Evolutionary conservation across 2,888 invertebrate genomes (phyloP), one percentile per base, ranked within the genome.

Genomic region (Agrotis puta): DNA sequence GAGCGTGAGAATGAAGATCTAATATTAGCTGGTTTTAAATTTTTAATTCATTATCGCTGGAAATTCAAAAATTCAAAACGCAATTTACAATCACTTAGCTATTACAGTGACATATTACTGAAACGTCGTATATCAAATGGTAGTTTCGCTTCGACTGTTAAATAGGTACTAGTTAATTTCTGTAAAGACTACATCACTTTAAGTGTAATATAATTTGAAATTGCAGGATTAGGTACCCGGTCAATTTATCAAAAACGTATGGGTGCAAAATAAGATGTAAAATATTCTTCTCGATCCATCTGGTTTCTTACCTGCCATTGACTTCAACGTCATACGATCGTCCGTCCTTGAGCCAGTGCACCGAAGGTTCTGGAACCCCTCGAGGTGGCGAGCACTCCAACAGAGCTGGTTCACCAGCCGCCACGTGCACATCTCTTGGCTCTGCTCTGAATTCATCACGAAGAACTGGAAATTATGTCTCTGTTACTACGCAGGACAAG

Each of bases 371-470:
- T 2, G 99, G 99, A 93, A 99, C 98, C 67, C 99, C 99, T 92
- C 98, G 97, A 43, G 99, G 99, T 80, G 99, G 98, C 77, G 98
- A 97, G 95, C 99, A 99, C 95, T 99, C 99, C 84, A 99, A 96
- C 53, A 98, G 95, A 24, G 99, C 99, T 68, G 98, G 98, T 93
- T 99, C 99, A 58, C 99, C 99, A 66, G 99, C 98, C 27, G 99
- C 99, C 77, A 99, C 99, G 87, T 98, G 97, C 62, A 98, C 98
- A 93, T 99, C 98, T 89, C 98, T 97, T 39, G 99, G 99, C 89
- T 98, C 97, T 64, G 97, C 97, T 86, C 98, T 97, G 96, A 99
- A 99, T 92, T 99, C 99, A 94, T 99, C 99, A 81, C 99, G 98
- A 79, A 99, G 96, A 88, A 99, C 99, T 99, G 97, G 87, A 94